Evolutionary conservation across 1,140 invertebrate genomes (phyloP), one percentile per base, ranked within the genome.

Genomic region (Tenebrio molitor): DNA sequence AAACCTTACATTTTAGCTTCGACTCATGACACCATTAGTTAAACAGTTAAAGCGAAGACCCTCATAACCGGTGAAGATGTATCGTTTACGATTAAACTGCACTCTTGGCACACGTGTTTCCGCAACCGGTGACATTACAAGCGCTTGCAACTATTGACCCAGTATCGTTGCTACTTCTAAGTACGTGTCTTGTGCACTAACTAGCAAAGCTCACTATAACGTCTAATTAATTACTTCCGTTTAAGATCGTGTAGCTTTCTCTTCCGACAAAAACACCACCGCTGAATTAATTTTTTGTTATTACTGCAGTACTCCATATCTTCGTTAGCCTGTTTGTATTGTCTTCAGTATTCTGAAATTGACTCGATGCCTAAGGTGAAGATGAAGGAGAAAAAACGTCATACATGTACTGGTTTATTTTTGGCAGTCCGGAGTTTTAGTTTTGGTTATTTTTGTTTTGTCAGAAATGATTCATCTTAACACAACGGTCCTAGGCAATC

Each of bases 21-120:
- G 17, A 10, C 23, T 53, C 46, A 23, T 23, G 16, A 23, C 46
- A n/a, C 7, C 23, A 12, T 39, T 39, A 39, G 5, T 39, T 5
- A 12, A 39, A 12, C 23, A 10, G 46, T 53, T 21, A 23, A 7
- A 21, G 17, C 5, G 46, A 53, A 53, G 46, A 53, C 46, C 46
- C 46, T 53, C 46, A 14, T 53, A 53, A 53, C 7, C 46, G 46
- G 46, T 14, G 46, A 39, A 39, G 12, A 53, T 53, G 46, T 53
- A 53, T 53, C 46, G 19, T 53, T 23, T 53, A 23, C 46, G 46
- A 53, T 53, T 53, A 53, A 53, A 23, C 21, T 53, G 46, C 46
- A 53, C 17, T 53, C 46, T 53, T 53, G 46, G 17, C 46, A 53
- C 46, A 53, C 46, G 46, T 53, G 46, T 53, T 53, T 53, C 46